phyloP scores from a whole-genome alignment of 1,140 invertebrate species.

The Orchestia grillus region DNA sequence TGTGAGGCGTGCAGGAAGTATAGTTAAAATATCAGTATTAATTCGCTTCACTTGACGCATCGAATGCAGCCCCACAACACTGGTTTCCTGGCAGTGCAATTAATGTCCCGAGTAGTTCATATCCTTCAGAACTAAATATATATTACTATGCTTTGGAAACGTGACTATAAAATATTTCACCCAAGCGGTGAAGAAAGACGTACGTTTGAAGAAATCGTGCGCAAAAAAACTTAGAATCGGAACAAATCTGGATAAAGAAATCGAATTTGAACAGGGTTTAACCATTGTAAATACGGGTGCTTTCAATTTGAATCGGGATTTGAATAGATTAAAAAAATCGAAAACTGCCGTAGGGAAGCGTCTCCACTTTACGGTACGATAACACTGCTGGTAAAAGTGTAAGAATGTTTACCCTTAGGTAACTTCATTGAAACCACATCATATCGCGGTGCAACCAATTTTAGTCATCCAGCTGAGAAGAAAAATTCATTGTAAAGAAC shows the following conservation, averaged over 20 bases:
- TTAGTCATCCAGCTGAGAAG: too few species aligned
- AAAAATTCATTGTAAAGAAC: too few species aligned
- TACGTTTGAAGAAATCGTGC: too few species aligned
- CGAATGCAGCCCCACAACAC: background rate
- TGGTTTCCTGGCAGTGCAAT: too few species aligned
- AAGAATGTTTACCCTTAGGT: too few species aligned
- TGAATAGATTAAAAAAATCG: background rate
- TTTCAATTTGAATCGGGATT: background rate
- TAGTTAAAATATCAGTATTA: background rate
- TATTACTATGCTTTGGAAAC: background rate
- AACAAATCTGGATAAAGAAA: too few species aligned
- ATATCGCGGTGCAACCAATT: too few species aligned
- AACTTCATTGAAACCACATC: too few species aligned
- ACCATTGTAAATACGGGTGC: background rate
- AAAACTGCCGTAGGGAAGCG: background rate
- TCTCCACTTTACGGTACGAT: background rate
- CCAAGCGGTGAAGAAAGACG: background rate
- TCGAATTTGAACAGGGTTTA: background rate
- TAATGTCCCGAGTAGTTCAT: too few species aligned
- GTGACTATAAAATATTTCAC: background rate
- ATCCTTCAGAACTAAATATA: background rate
- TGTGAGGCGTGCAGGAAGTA: conserved; percentile 11
- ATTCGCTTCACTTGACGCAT: background rate
- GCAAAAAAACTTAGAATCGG: too few species aligned
- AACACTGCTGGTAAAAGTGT: too few species aligned